Percentiles rank a stretch among this genome's conserved stretches.
phyloP scores from a whole-genome alignment of 2,888 invertebrate species.

The Cataglyphis livida region DNA sequence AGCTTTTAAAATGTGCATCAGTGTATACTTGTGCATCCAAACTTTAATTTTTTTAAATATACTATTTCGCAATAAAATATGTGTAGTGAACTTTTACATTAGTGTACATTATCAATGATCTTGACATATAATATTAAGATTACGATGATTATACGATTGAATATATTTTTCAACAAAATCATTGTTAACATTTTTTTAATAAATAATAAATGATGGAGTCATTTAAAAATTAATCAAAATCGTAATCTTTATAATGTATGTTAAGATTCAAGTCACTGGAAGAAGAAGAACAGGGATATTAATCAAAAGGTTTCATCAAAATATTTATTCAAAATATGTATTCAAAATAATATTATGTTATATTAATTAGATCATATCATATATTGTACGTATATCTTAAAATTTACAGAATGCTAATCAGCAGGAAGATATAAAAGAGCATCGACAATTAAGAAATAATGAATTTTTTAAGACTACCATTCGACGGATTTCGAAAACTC shows the following conservation, averaged over 20 bases:
- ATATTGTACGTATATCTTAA: background rate
- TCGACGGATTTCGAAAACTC: constrained; percentile 87
- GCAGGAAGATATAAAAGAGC: constrained; percentile 85
- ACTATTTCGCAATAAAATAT: background rate
- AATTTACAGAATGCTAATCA: constrained; percentile 52
- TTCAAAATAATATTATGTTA: background rate
- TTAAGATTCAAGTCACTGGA: background rate
- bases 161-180: too few species aligned
- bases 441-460: constrained; percentile 87
- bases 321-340: background rate
- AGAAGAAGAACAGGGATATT: background rate
- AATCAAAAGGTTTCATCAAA: background rate
- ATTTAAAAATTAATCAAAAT: background rate
- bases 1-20: too few species aligned
- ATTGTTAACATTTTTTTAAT: too few species aligned
- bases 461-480: constrained; percentile 88
- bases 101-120: background rate
- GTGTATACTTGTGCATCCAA: too few species aligned
- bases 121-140: background rate
- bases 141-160: too few species aligned
- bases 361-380: background rate
- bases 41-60: background rate
- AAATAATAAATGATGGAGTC: too few species aligned
- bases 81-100: background rate
- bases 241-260: background rate